Evolutionary conservation across 2,797 vertebrate genomes (phyloP), one percentile per base, ranked within the genome.

Genomic region (Sebastes iracundus): DNA sequence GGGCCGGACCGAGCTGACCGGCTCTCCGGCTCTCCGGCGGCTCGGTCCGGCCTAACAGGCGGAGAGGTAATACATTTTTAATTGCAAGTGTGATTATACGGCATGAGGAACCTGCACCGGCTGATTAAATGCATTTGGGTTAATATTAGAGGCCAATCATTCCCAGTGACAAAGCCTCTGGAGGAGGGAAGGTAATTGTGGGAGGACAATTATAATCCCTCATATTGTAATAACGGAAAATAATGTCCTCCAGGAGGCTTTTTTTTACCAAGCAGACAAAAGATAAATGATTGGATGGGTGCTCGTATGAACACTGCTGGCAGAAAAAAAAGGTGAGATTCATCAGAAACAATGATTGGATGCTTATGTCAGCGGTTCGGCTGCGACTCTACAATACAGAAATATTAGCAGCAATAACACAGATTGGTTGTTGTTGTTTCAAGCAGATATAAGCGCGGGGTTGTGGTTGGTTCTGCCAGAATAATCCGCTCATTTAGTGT

Each of bases 71-170:
- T 94, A 93, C 91, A 92, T 93, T 95, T 95, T 95, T 95, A 96
- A 96, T 96, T 95, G 95, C 92, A 86, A 94, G 92, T 95, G 92
- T 95, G 94, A 95, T 95, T 95, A 93, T 92, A 88, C 80, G 69
- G 91, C 90, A 79, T 55, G 88, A 93, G 94, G 93, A 95, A 94
- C 90, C 93, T 93, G 93, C 90, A 88, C 85, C 49, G 77, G 85
- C 93, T 96, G 95, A 96, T 95, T 95, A 95, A 95, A 95, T 94
- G 93, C 89, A 93, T 94, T 93, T 95, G 87, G 94, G 93, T 95
- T 93, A 93, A 94, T 95, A 95, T 95, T 96, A 95, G 92, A 94
- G 92, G 94, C 93, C 94, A 95, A 95, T 95, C 92, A 92, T 91
- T 93, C 88, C 81, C 85, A 75, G 91, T 92, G 88, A 92, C 88